Conservation (phyloP, 1,140 invertebrate genomes). For the Drosophila simulans region DNA sequence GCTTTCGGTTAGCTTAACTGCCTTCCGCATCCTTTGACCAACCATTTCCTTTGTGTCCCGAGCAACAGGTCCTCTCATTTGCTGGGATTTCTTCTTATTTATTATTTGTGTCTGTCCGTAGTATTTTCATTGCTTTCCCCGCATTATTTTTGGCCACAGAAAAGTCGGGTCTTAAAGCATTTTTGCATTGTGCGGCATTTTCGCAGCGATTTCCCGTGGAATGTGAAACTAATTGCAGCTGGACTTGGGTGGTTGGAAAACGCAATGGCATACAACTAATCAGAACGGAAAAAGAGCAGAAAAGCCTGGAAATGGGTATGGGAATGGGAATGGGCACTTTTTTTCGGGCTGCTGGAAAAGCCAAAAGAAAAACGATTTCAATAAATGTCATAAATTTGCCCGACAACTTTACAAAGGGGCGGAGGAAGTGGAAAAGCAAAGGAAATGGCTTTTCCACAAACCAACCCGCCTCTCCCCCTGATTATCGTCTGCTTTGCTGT, state of each 20-base stretch:
- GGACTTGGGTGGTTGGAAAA: slow-evolving; percentile 5
- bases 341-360: background rate
- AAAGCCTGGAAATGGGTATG: slow-evolving; percentile 4
- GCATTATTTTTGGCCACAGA: slow-evolving; percentile 6
- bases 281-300: slow-evolving; percentile 11
- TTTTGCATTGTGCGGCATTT: slow-evolving; percentile 26
- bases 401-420: slow-evolving; percentile 48
- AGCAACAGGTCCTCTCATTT: slow-evolving; percentile 47
- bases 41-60: slow-evolving; percentile 16
- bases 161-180: background rate
- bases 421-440: slow-evolving; percentile 9
- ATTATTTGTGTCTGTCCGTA: slow-evolving; percentile 30
- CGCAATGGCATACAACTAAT: slow-evolving; percentile 35
- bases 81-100: slow-evolving; percentile 42
- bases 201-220: slow-evolving; percentile 20
- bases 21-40: slow-evolving; percentile 4
- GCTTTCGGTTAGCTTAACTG: slow-evolving; percentile 35
- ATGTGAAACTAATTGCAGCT: slow-evolving; percentile 38
- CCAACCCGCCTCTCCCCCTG: slow-evolving; percentile 1
- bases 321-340: background rate
- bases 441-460: slow-evolving; percentile 38
- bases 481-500: slow-evolving; percentile 50
- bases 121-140: slow-evolving; percentile 21
- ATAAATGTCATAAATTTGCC: slow-evolving; percentile 60
- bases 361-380: slow-evolving; percentile 46